phyloP scores from a whole-genome alignment of 2,113 vertebrate genomes.

The Manacus vitellinus region DNA sequence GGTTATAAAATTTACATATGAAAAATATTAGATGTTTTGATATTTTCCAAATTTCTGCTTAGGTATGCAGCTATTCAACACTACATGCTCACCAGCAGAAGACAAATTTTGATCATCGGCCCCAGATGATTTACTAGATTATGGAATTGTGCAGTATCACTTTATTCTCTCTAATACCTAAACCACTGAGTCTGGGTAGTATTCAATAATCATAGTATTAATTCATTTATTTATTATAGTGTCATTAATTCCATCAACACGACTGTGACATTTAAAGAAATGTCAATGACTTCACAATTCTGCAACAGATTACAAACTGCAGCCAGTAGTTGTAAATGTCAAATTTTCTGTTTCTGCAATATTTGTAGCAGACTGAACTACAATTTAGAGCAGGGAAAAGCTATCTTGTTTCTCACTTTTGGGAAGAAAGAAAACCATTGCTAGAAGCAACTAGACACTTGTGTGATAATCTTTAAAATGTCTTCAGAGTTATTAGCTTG shows the following conservation, averaged over 20 bases:
- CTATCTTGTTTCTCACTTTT: not conserved
- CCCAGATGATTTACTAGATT: not conserved
- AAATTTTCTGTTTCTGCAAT: not conserved
- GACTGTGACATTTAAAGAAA: slow-evolving; percentile 25
- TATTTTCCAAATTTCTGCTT: not conserved
- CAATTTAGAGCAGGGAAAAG: not conserved
- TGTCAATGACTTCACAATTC: not conserved
- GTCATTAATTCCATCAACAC: slow-evolving; percentile 36
- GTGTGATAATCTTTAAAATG: not conserved
- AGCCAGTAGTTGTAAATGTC: not conserved
- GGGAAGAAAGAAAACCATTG: not conserved
- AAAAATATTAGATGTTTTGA: not conserved
- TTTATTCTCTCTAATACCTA: not conserved
- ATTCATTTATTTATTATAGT: not conserved
- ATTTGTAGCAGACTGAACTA: not conserved
- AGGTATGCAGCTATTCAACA: not conserved
- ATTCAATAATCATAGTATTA: slow-evolving; percentile 7
- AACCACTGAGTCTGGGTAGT: not conserved
- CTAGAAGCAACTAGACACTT: not conserved
- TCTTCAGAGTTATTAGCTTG: not conserved
- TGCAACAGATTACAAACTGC: not conserved
- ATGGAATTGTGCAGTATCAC: not conserved
- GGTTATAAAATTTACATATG: not conserved
- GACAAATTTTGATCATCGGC: not conserved
- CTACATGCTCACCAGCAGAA: not conserved